These are phyloP conservation scores for Dexiosoma caninum DNA, from an alignment of 2,888 invertebrate species.

Conservation along the genomic window DNA sequence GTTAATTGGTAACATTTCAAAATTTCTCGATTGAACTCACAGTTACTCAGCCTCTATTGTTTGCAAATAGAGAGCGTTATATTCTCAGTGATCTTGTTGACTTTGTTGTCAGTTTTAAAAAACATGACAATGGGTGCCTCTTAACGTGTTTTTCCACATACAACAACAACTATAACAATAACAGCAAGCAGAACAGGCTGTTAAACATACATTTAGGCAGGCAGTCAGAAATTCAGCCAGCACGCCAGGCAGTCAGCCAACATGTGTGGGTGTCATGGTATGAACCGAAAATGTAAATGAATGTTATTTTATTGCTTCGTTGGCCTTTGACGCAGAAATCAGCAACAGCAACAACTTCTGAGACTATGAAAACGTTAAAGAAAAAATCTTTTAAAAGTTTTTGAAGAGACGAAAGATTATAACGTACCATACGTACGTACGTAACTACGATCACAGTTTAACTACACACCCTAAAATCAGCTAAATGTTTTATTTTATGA, in stretches of 20 bases:
- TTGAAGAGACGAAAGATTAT: neutral
- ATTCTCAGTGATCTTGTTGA: slow-evolving; percentile 20
- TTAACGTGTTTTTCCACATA: slow-evolving; percentile 41
- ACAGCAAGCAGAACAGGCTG: neutral
- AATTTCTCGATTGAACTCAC: neutral
- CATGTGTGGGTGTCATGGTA: slow-evolving; percentile 63
- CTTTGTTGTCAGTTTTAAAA: slow-evolving; percentile 5
- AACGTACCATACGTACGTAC: too few relatives aligned
- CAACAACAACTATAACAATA: slow-evolving; percentile 3
- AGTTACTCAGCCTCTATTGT: neutral
- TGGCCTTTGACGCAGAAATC: slow-evolving; percentile 62
- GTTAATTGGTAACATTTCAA: slow-evolving; percentile 35
- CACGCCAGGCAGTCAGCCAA: slow-evolving; percentile 12
- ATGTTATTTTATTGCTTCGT: slow-evolving; percentile 63
- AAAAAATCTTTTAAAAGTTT: slow-evolving; percentile 12
- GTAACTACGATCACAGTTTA: slow-evolving; percentile 11
- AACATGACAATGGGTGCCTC: slow-evolving; percentile 39
- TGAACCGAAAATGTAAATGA: slow-evolving; percentile 63
- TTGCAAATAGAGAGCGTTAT: neutral
- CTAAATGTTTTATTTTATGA: slow-evolving; percentile 62
- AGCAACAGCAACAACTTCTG: slow-evolving; percentile 12
- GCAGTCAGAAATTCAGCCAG: neutral
- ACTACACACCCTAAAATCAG: slow-evolving; percentile 61
- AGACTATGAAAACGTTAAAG: slow-evolving; percentile 11
- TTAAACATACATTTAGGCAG: neutral